Conservation (phyloP, 2,113 vertebrate species). For the Cichladusa arquata region DNA sequence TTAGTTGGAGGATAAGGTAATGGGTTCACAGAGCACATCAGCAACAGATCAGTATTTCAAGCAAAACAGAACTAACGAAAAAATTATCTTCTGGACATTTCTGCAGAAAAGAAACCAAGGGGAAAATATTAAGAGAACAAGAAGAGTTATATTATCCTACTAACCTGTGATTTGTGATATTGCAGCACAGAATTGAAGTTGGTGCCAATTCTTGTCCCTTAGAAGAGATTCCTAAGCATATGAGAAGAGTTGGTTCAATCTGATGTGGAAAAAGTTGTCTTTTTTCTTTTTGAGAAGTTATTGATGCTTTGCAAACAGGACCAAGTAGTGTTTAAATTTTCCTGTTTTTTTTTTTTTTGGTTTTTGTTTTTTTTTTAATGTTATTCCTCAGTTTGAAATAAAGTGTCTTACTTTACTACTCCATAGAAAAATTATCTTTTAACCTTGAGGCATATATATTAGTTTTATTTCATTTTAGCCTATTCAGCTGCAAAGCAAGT, state of each 20-base stretch:
- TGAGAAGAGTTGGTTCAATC: background rate
- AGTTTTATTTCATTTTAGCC: slow-evolving; percentile 38
- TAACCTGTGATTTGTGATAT: background rate
- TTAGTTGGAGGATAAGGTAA: background rate
- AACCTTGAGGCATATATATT: background rate
- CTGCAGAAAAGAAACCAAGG: background rate
- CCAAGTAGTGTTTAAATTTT: background rate
- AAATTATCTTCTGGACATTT: background rate
- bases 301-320: background rate
- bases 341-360: background rate
- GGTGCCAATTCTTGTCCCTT: background rate
- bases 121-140: background rate
- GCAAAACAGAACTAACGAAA: background rate
- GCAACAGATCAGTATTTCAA: background rate
- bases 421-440: background rate
- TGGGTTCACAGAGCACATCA: background rate
- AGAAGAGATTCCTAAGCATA: background rate
- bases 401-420: background rate
- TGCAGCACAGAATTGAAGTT: background rate
- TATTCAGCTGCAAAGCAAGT: background rate
- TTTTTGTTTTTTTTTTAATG: background rate
- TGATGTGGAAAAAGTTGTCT: background rate
- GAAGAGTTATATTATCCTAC: background rate
- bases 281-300: background rate
- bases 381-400: background rate